Conservation (phyloP, 2,113 vertebrate species). For the Excalfactoria chinensis region DNA sequence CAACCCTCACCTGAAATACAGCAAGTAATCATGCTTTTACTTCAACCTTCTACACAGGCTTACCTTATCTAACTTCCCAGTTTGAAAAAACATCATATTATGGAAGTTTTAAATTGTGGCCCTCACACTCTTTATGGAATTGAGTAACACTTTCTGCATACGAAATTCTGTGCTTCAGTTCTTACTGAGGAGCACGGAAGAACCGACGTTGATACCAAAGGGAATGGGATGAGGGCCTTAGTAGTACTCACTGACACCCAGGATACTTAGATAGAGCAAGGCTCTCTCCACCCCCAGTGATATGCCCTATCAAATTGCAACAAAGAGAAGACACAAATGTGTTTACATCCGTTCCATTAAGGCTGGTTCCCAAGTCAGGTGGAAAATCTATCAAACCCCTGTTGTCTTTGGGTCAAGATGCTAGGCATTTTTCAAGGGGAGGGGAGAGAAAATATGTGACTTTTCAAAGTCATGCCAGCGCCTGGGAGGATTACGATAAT, state of each 20-base stretch:
- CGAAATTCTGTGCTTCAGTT: neutral
- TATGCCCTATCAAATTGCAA: neutral
- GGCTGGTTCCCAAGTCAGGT: neutral
- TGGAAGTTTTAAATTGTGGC: neutral
- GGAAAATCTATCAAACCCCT: neutral
- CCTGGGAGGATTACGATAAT: slow-evolving; percentile 63
- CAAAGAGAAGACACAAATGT: neutral
- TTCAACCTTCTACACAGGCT: neutral
- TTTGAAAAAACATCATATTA: neutral
- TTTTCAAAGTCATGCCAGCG: slow-evolving; percentile 60
- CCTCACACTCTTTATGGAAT: rapidly evolving
- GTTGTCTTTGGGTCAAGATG: neutral
- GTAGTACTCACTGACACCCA: neutral
- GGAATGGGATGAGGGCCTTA: neutral
- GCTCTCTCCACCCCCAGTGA: neutral
- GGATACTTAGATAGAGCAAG: neutral
- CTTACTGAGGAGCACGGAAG: neutral
- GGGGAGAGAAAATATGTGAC: neutral
- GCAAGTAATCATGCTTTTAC: neutral
- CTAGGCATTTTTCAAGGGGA: neutral
- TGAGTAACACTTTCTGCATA: neutral
- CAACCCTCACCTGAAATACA: neutral
- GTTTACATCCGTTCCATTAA: neutral
- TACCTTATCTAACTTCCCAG: neutral
- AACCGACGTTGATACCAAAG: neutral